Base-by-base conservation (phyloP, 2,888 invertebrate genomes). In the Lissocephala sabroskyi region DNA sequence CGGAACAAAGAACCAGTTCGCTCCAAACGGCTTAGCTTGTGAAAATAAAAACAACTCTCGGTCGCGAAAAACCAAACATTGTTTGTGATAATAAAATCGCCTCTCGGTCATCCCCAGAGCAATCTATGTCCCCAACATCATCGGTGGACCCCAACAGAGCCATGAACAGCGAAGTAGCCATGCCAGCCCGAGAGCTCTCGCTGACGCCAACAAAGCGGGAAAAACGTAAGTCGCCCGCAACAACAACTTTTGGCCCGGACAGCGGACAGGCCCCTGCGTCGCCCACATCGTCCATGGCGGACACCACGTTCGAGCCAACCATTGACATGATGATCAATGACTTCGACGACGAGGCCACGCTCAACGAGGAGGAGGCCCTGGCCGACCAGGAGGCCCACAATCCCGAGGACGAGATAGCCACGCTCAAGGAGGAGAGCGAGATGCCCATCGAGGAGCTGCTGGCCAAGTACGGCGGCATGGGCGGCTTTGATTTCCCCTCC, bases 321-420 rank as follows among this genome's bases (percentile, higher is more conserved):
- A 91, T 95, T 82, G 97, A 97, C 85, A 96, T 97, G 96, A 92
- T 97, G 89, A 93, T 97, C 59, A 94, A 97, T 89, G 97, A 97
- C 86, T 97, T 95, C 86, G 98, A 98, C 85, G 97, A 98, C 87
- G 98, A 98, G 84, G 90, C 94, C 83, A 98, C 97, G 56, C 84
- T 98, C 82, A 97, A 97, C 84, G 97, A 98, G 86, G 97, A 98
- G 87, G 98, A 98, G 88, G 96, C 95, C 41, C 86, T 97, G 82
- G 96, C 95, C 65, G 94, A 94, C 71, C 91, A 92, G 59, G 94
- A 94, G 85, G 86, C 88, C 40, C 91, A 92, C 71, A 96, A 96
- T 85, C 91, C 94, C 40, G 90, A 92, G 77, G 93, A 93, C 76
- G 97, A 97, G 86, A 88, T 97, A 41, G 92, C 92, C 68, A 94